Evolutionary conservation across 2,888 invertebrate genomes (phyloP), one percentile per base, ranked within the genome.

Genomic region (Pammene fasciana): DNA sequence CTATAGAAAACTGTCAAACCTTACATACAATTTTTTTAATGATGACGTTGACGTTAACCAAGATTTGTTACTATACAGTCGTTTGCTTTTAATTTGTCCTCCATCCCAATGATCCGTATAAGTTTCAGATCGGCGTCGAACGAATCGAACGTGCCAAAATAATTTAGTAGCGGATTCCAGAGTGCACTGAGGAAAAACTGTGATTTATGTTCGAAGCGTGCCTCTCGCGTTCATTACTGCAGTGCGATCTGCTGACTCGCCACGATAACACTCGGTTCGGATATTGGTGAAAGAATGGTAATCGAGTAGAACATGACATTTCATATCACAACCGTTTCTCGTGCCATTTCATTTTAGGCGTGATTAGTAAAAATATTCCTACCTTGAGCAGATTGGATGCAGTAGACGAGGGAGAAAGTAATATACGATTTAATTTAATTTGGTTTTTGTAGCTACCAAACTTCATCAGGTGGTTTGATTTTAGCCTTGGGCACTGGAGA

Each of bases 181-280:
- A 75, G 71, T 78, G 79, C 77, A 79, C 72, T 73, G 73, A 64
- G 57, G 59, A 78, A 82, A 81, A 82, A 82, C 78, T 75, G 76
- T 79, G 82, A 85, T 84, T 81, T 82, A 82, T 82, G 79, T 75
- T 38, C 60, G 65, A 68, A 72, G 70, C 82, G 82, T 82, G 80
- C 73, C 70, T 70, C 65, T 73, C 70, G 73, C 81, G 75, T 83
- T 83, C 81, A 82, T 84, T 83, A 84, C 68, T 64, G 59, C 70
- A 59, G 75, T 73, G 73, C 68, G 66, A 65, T 74, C 74, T 75
- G 76, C 78, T 78, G 79, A 78, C 73, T 81, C 76, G 73, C 65
- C 71, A 74, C 76, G 78, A 77, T 78, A 82, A 82, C 77, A 75
- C 78, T 26, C 34, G 80, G 79, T 72, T 79, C 71, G 72, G 73